Evolutionary conservation across 2,888 invertebrate species (phyloP).

Genomic region (Leptura quadrifasciata): DNA sequence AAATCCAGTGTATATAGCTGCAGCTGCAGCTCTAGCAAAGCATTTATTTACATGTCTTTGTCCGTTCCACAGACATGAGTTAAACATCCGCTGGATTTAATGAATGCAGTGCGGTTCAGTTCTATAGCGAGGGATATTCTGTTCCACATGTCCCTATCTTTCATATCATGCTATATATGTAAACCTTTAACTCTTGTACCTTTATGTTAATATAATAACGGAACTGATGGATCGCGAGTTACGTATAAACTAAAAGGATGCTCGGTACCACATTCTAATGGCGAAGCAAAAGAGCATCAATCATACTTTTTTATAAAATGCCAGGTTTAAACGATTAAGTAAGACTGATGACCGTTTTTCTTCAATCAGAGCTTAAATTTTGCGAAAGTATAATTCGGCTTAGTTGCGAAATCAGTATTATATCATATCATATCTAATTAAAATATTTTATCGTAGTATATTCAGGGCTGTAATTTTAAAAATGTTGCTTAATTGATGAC

Average conservation of each 20-base stretch:
- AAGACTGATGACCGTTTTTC: background rate
- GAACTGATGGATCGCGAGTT: conserved; percentile 7
- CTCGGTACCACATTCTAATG: background rate
- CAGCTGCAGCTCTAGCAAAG: background rate
- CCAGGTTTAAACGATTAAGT: background rate
- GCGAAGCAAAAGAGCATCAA: background rate
- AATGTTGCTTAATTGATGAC: too few species aligned
- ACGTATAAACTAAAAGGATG: background rate
- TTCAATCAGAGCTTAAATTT: background rate
- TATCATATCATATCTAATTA: too few species aligned
- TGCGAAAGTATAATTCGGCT: background rate
- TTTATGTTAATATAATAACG: background rate
- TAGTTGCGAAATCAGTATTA: too few species aligned
- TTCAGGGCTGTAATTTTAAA: background rate
- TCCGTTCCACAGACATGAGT: background rate
- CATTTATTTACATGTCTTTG: conserved; percentile 7
- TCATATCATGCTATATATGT: conserved; percentile 6
- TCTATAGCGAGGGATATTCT: background rate
- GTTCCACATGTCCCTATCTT: conserved; percentile 11
- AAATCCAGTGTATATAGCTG: background rate
- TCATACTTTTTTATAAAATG: background rate
- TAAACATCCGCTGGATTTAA: conserved; percentile 6
- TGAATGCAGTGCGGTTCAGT: background rate
- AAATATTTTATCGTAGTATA: too few species aligned
- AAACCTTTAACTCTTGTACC: conserved; percentile 8